Evolutionary conservation across 2,113 vertebrate species (phyloP), one percentile per base, ranked within the genome.

Genomic region (Rhinopomastus cyanomelas): DNA sequence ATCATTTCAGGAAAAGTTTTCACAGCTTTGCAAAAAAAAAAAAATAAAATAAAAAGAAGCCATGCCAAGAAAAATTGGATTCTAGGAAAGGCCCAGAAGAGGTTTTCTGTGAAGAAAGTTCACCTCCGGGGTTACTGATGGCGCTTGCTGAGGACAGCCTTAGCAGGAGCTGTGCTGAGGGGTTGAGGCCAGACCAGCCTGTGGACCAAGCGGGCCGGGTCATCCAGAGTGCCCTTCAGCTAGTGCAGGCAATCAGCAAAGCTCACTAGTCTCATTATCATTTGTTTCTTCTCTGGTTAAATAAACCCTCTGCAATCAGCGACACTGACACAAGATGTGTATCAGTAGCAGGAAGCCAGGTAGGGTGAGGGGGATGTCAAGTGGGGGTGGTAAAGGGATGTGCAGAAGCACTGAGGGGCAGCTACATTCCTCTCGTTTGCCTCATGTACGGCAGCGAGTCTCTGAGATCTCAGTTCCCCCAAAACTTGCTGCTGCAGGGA

Each of bases 1-100:
- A 90, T 87, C 75, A 87, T 81, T 87, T 85, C 75, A 94, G 73
- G 64, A 94, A 87, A 96, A 93, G 88, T 93, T 96, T 95, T 95
- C 76, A 23, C 60, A 65, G 72, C 37, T 91, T 86, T 77, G 74
- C 46, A 30, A 61, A 87, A 86, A 67, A 75, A 21, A 60, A 36
- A 11, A 48, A 66, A 95, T 93, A 61, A 87, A 86, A 67, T 72
- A 21, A 60, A 36, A 12, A 51, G 68, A 95, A 94, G 37, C n/a
- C 5, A 12, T 72, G 69, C 78, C 78, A 96, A 94, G 94, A 85
- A 92, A 92, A 95, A 77, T 2, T 44, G 29, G 21, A 73, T 37
- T 21, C 59, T 67, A 34, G 36, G 85, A 84, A 85, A 90, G 87
- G 29, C 22, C 66, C 44, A 64, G 36, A 82, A 93, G 51, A 83